Conservation (phyloP, 2,888 invertebrate genomes). For the Phyllotreta cruciferae region DNA sequence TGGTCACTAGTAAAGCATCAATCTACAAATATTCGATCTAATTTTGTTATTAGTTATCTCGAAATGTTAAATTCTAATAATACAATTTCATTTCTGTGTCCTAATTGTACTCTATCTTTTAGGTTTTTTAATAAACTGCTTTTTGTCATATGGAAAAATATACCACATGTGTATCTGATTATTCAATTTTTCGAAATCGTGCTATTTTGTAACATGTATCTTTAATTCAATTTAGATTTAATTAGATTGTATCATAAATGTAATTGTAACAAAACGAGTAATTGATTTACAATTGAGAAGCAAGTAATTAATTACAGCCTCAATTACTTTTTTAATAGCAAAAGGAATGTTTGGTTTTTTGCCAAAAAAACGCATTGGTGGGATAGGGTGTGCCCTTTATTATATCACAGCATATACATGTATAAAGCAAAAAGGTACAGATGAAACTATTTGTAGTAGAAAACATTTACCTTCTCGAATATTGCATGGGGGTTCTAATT, state of each 20-base stretch:
- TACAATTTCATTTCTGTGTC: conserved; percentile 7
- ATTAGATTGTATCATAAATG: too few species aligned
- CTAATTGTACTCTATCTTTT: neutral
- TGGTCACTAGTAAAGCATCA: conserved; percentile 36
- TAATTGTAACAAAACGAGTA: too few species aligned
- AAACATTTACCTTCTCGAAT: conserved; percentile 10
- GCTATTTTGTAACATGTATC: neutral
- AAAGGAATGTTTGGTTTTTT: neutral
- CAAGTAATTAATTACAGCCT: too few species aligned
- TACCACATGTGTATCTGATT: too few species aligned
- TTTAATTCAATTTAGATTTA: neutral
- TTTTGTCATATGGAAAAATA: too few species aligned
- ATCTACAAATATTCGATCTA: neutral
- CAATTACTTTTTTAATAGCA: conserved; percentile 8
- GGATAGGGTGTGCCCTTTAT: conserved; percentile 45
- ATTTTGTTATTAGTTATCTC: conserved; percentile 1
- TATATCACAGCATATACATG: conserved; percentile 47
- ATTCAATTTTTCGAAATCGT: too few species aligned
- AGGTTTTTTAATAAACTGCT: neutral
- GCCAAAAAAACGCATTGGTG: neutral
- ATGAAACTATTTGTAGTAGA: conserved; percentile 19
- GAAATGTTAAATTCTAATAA: conserved; percentile 4
- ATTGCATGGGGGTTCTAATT: neutral
- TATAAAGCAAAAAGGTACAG: conserved; percentile 37
- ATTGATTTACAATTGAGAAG: too few species aligned